phyloP scores from a whole-genome alignment of 2,888 invertebrate genomes.

The Ormyrus labotus region DNA sequence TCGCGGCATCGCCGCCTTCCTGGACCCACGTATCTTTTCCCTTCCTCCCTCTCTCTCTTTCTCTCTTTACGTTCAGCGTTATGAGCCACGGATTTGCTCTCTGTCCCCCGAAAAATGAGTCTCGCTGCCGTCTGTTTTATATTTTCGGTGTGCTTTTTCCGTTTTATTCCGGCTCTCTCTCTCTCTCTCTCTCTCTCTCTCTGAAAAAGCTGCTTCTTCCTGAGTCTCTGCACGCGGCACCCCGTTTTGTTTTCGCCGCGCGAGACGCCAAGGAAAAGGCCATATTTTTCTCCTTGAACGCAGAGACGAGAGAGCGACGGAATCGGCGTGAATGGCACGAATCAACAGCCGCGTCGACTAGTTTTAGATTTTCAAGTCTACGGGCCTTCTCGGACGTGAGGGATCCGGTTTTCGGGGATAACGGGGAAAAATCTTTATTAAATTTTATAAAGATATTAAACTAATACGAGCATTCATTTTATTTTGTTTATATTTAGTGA shows the following conservation, averaged over 20 bases:
- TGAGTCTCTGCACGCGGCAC: no score
- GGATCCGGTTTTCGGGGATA: no score
- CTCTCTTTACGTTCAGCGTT: not conserved
- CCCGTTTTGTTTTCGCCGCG: not conserved
- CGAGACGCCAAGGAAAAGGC: conserved; percentile 10
- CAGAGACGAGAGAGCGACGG: not conserved
- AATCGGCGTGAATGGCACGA: no score
- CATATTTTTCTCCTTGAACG: conserved; percentile 22
- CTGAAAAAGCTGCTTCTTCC: not conserved
- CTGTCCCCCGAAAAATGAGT: not conserved
- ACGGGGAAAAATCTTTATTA: no score
- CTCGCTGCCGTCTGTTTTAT: conserved; percentile 9
- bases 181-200: not conserved
- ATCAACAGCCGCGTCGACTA: no score
- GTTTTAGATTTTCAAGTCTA: no score
- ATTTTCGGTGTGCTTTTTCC: not conserved
- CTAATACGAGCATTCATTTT: no score
- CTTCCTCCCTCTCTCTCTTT: not conserved
- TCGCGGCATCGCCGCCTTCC: not conserved
- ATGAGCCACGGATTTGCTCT: not conserved
- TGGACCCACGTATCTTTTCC: not conserved
- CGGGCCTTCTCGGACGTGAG: no score
- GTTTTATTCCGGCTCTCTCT: not conserved
- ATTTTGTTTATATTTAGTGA: no score
- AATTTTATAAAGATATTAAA: no score